phyloP scores from a whole-genome alignment of 2,797 vertebrate species.

The Pelobates cultripes region DNA sequence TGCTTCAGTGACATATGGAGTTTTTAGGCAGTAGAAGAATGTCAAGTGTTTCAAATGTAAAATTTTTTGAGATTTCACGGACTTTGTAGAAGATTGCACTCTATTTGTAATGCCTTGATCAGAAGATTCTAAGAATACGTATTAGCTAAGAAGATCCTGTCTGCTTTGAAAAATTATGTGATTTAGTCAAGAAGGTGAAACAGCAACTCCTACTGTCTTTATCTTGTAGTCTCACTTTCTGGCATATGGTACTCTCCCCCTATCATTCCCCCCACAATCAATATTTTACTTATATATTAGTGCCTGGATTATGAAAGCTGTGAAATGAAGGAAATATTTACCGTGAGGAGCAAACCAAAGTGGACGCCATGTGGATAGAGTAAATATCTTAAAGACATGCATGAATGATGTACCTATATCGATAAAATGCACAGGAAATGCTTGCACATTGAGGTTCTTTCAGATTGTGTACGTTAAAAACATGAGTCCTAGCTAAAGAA shows the following conservation, averaged over 20 bases:
- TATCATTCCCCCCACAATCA: conserved; percentile 19
- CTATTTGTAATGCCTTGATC: conserved; percentile 23
- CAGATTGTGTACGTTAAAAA: no score
- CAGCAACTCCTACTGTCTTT: conserved; percentile 10
- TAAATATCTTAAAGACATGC: background rate
- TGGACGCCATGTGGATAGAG: background rate
- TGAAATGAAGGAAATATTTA: background rate
- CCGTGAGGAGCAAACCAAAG: background rate
- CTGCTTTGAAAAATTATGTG: conserved; percentile 32
- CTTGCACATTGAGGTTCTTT: background rate
- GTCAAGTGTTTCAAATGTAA: no score
- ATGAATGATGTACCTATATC: background rate
- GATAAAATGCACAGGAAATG: background rate
- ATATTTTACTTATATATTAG: background rate
- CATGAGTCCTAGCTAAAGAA: no score
- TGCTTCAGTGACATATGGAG: no score
- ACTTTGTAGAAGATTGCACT: background rate
- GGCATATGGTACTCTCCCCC: conserved; percentile 35
- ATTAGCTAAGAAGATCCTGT: conserved; percentile 20
- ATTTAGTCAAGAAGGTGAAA: conserved; percentile 23
- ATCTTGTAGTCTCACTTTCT: conserved; percentile 25
- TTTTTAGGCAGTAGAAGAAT: no score
- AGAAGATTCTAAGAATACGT: conserved; percentile 22
- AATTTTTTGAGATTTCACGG: background rate
- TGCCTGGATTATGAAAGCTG: background rate